Evolutionary conservation across 1,140 invertebrate species (phyloP).

Genomic region (Pinna nobilis): DNA sequence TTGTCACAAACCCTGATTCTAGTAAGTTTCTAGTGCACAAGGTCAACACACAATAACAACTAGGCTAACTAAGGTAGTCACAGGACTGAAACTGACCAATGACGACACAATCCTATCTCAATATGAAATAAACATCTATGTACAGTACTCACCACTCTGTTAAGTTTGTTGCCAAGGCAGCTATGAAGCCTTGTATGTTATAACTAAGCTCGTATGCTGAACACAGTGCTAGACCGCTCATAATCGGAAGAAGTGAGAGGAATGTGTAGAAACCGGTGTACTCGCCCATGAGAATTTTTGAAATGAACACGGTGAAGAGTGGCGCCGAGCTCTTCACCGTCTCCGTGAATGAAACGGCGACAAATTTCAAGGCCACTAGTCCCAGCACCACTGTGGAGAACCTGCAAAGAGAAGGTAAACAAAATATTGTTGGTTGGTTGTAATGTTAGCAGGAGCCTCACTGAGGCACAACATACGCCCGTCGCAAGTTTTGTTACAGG

Average conservation of each 20-base stretch:
- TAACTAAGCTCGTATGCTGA: constrained; percentile 89
- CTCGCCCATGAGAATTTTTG: constrained; percentile 82
- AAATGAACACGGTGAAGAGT: constrained; percentile 88
- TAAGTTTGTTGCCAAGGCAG: constrained; percentile 87
- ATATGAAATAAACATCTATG: not conserved
- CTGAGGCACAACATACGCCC: too few relatives aligned
- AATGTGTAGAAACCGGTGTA: constrained; percentile 85
- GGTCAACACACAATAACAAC: constrained; percentile 6
- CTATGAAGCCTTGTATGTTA: constrained; percentile 84
- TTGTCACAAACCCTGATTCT: too few relatives aligned
- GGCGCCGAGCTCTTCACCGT: constrained; percentile 91
- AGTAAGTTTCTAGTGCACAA: too few relatives aligned
- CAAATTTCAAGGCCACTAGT: constrained; percentile 87
- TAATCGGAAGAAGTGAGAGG: constrained; percentile 88
- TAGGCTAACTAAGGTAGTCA: not conserved
- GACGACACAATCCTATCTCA: not conserved
- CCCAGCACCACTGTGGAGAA: constrained; percentile 86
- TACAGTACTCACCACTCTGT: constrained; percentile 83
- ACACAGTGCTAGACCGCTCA: constrained; percentile 88
- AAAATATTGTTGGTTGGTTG: too few relatives aligned
- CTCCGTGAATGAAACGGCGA: constrained; percentile 90
- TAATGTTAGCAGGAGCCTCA: too few relatives aligned
- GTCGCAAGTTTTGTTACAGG: too few relatives aligned
- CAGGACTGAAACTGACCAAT: not conserved
- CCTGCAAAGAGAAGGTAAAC: constrained; percentile 73